Percentiles rank a stretch among this genome's conserved stretches.
These are phyloP conservation scores for Petrosia ficiformis DNA, from an alignment of 37 sponge, comb jelly and placozoan genomes.

Conservation along the genomic window DNA sequence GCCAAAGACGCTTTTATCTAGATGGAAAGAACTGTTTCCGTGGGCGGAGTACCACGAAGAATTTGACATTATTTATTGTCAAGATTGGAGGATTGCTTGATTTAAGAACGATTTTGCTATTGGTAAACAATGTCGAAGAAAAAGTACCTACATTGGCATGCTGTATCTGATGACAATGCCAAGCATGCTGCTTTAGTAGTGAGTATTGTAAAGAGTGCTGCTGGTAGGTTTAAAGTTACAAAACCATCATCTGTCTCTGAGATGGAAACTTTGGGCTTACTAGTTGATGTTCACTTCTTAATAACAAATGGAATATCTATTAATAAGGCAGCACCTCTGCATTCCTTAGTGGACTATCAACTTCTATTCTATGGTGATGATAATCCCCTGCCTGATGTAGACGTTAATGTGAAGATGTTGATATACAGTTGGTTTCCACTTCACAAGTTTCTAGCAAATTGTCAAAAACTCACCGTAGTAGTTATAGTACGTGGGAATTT, in stretches of 20 bases:
- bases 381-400: too few relatives aligned
- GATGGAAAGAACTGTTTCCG: neutral
- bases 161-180: neutral
- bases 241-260: neutral
- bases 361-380: neutral
- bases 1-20: neutral
- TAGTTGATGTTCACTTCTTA: neutral
- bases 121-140: neutral
- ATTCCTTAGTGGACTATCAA: neutral
- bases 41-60: neutral
- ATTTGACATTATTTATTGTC: neutral
- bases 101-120: neutral
- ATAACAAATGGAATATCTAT: neutral
- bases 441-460: too few relatives aligned
- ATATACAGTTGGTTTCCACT: too few relatives aligned
- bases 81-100: neutral
- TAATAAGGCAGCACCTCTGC: neutral
- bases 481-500: slow-evolving; percentile 11
- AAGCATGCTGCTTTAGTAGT: too few relatives aligned
- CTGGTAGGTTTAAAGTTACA: neutral
- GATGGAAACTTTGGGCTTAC: neutral
- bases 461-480: slow-evolving; percentile 5
- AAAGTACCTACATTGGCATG: neutral
- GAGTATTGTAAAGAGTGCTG: neutral
- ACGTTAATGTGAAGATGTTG: too few relatives aligned